Evolutionary conservation across 1,140 invertebrate species (phyloP).

Genomic region (Achatina immaculata): DNA sequence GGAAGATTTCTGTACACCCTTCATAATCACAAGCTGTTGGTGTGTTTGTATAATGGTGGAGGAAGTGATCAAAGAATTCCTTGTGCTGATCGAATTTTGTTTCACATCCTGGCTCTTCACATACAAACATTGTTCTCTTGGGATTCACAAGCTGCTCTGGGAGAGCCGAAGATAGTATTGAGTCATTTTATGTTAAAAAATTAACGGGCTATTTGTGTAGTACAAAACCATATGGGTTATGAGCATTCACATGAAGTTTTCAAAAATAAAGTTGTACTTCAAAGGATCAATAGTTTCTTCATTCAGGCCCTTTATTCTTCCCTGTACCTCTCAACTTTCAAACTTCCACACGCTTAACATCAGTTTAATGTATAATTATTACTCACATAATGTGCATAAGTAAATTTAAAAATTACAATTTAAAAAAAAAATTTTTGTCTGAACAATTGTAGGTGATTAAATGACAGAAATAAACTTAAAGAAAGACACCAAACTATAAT

Average conservation of each 20-base stretch:
- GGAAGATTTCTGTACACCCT: constrained; percentile 1
- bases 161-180: not conserved
- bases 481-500: too few relatives aligned
- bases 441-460: too few relatives aligned
- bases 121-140: not conserved
- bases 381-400: too few relatives aligned
- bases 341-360: too few relatives aligned
- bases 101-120: constrained; percentile 26
- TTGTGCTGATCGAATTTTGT: constrained; percentile 12
- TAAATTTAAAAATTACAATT: not conserved
- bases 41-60: constrained; percentile 16
- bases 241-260: not conserved
- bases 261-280: not conserved
- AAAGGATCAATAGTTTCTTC: not conserved
- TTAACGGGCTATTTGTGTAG: not conserved
- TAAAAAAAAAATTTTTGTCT: too few relatives aligned
- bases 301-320: too few relatives aligned
- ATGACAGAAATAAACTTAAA: too few relatives aligned
- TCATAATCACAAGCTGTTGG: not conserved
- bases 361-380: too few relatives aligned
- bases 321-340: too few relatives aligned
- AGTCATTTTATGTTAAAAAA: not conserved
- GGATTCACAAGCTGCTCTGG: not conserved
- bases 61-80: constrained; percentile 31
- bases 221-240: not conserved